These are phyloP conservation scores for Conops quadrifasciatus DNA, from an alignment of 2,888 invertebrate genomes.

Conservation along the genomic window DNA sequence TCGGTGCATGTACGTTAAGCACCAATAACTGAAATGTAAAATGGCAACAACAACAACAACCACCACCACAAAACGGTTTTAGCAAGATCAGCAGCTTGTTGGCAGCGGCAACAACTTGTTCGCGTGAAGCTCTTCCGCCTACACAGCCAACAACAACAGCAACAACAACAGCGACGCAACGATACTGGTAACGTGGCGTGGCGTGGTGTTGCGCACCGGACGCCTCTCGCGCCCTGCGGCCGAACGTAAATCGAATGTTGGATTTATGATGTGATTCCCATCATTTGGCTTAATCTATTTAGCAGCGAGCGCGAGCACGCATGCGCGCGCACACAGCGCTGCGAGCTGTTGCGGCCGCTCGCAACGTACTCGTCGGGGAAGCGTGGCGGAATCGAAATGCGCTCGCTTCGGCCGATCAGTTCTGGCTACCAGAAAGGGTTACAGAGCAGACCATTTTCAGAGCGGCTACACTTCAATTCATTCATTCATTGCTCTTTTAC, in stretches of 20 bases:
- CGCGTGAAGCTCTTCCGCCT: slow-evolving; percentile 44
- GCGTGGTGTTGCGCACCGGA: not conserved
- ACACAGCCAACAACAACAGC: slow-evolving; percentile 37
- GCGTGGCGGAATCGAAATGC: too few relatives aligned
- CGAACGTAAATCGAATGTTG: slow-evolving; percentile 41
- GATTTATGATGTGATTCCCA: slow-evolving; percentile 64
- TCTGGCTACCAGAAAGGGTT: too few relatives aligned
- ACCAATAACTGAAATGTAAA: not conserved
- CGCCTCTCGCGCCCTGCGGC: slow-evolving; percentile 39
- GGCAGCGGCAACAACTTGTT: slow-evolving; percentile 34
- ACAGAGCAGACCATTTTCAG: too few relatives aligned
- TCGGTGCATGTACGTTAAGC: not conserved
- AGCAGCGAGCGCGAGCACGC: slow-evolving; percentile 45
- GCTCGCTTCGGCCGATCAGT: too few relatives aligned
- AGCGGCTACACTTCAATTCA: too few relatives aligned
- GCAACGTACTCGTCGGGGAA: too few relatives aligned
- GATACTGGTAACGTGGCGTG: slow-evolving; percentile 11
- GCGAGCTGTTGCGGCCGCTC: not conserved
- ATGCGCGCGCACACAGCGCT: slow-evolving; percentile 8
- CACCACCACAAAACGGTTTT: not conserved
- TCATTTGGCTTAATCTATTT: slow-evolving; percentile 65
- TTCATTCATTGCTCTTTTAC: too few relatives aligned
- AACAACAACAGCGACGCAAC: not conserved
- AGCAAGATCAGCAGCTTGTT: slow-evolving; percentile 25
- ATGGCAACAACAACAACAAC: not conserved